Evolutionary conservation across 2,113 vertebrate genomes (phyloP).

Genomic region (Ibidorhyncha struthersii): DNA sequence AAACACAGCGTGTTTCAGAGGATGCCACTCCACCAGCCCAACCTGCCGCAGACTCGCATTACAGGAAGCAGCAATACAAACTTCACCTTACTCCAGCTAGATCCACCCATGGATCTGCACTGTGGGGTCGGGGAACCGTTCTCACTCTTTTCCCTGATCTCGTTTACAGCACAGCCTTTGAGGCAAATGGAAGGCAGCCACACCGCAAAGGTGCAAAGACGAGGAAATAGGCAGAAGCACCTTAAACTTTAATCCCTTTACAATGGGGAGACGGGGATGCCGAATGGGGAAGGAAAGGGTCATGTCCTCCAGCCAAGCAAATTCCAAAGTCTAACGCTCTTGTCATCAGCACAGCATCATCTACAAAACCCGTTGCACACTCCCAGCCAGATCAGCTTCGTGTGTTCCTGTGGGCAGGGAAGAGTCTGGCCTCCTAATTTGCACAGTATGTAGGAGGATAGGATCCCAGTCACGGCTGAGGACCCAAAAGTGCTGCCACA

Average conservation of each 20-base stretch:
- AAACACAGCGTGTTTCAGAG: fast-evolving
- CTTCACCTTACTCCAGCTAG: background rate
- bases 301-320: background rate
- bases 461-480: background rate
- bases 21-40: background rate
- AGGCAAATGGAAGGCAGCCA: background rate
- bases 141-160: background rate
- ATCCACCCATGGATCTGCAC: background rate
- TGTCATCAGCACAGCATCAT: background rate
- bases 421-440: background rate
- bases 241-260: background rate
- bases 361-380: background rate
- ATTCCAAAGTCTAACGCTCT: background rate
- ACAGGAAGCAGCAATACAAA: background rate
- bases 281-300: background rate
- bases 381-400: background rate
- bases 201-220: background rate
- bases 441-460: background rate
- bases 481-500: background rate
- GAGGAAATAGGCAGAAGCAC: background rate
- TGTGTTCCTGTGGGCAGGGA: background rate
- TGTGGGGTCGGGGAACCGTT: background rate
- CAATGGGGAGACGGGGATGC: background rate
- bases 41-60: fast-evolving
- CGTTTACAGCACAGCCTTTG: background rate